phyloP scores from a whole-genome alignment of 2,888 invertebrate species.

The Thereva nobilitata region DNA sequence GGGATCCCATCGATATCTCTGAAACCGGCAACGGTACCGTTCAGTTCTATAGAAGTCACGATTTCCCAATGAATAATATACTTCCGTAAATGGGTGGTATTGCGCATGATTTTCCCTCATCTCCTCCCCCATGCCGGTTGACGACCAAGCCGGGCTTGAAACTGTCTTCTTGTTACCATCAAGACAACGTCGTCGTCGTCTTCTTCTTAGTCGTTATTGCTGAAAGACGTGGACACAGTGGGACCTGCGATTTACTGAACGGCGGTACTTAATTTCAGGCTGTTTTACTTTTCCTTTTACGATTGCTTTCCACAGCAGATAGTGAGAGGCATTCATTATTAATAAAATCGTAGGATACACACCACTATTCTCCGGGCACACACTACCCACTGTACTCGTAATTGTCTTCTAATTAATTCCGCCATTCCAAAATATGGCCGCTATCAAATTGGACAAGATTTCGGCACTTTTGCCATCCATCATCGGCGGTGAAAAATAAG shows the following conservation, averaged over 20 bases:
- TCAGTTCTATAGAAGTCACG: conserved; percentile 39
- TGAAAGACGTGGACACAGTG: conserved; percentile 27
- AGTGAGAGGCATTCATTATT: conserved; percentile 4
- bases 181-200: conserved; percentile 4
- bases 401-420: not conserved
- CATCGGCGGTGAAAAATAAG: no score
- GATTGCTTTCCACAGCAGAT: conserved; percentile 6
- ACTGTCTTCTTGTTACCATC: conserved; percentile 12
- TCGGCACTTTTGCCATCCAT: no score
- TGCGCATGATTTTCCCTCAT: conserved; percentile 39
- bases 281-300: conserved; percentile 10
- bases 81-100: conserved; percentile 44
- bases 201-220: conserved; percentile 10
- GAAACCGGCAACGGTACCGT: conserved; percentile 36
- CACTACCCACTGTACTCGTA: not conserved
- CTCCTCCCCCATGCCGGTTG: conserved; percentile 12
- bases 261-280: conserved; percentile 19
- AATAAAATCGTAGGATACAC: not conserved
- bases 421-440: no score
- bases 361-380: not conserved
- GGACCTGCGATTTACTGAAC: conserved; percentile 24
- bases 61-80: conserved; percentile 43
- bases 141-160: not conserved
- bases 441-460: no score
- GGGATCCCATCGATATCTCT: conserved; percentile 27